Conservation (phyloP, 2,888 invertebrate species). For the Euspilapteryx auroguttella region DNA sequence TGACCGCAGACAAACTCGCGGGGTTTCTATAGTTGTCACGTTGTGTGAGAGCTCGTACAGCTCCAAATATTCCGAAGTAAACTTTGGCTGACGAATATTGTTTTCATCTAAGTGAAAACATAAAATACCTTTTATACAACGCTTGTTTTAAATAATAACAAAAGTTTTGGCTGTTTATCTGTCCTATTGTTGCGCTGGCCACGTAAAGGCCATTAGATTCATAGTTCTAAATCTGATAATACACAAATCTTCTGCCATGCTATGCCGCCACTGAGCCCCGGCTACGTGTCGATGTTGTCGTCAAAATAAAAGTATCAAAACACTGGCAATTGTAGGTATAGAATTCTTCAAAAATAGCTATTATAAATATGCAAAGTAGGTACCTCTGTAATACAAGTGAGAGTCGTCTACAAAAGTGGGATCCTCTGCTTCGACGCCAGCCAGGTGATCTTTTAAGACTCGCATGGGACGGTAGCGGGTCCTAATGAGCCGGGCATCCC, state of each 20-base stretch:
- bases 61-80: slow-evolving; percentile 34
- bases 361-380: no score
- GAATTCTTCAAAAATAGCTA: no score
- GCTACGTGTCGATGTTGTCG: no score
- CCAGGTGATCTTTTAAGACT: slow-evolving; percentile 41
- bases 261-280: no score
- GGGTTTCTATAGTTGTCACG: slow-evolving; percentile 37
- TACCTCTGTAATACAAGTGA: slow-evolving; percentile 47
- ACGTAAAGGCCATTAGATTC: no score
- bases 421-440: slow-evolving; percentile 36
- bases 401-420: slow-evolving; percentile 46
- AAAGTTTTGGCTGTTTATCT: no score
- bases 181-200: no score
- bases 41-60: slow-evolving; percentile 35
- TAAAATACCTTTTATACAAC: slow-evolving; percentile 3
- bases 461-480: slow-evolving; percentile 50
- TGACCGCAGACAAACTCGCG: slow-evolving; percentile 34
- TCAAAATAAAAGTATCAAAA: no score
- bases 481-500: slow-evolving; percentile 41
- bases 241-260: no score
- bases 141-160: no score
- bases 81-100: slow-evolving; percentile 35
- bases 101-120: slow-evolving; percentile 27
- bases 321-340: no score
- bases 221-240: no score